A percentile compares a stretch with the other conserved stretches of the same genome.
These are phyloP conservation scores for Acrobasis repandana DNA, from an alignment of 2,888 invertebrate genomes.

Conservation along the genomic window DNA sequence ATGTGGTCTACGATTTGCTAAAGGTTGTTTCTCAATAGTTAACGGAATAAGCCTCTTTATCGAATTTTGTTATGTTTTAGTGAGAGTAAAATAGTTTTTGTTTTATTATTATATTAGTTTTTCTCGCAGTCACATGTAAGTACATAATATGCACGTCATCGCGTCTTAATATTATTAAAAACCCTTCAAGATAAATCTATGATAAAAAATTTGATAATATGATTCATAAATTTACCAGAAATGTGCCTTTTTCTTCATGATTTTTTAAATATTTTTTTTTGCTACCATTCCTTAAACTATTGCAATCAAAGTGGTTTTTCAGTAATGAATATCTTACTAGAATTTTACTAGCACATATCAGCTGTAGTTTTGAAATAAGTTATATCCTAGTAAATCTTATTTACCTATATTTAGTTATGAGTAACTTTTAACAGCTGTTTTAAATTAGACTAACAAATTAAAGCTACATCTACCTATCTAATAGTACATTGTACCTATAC, in stretches of 20 bases:
- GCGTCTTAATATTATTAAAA: neutral
- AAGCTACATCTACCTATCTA: no score
- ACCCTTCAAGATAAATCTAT: no score
- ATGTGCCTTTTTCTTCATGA: slow-evolving; percentile 3
- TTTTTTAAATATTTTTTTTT: neutral
- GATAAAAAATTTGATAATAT: neutral
- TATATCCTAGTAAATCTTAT: no score
- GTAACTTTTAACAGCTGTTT: no score
- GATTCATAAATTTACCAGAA: neutral
- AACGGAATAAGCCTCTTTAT: neutral
- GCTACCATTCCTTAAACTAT: neutral
- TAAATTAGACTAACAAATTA: no score
- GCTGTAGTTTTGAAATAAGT: no score
- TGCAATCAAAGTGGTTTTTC: no score
- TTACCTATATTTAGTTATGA: no score
- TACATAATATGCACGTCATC: neutral
- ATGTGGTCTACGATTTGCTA: neutral
- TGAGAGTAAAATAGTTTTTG: neutral
- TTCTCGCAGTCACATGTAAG: neutral
- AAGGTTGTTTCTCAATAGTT: neutral
- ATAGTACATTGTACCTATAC: no score
- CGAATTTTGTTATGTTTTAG: slow-evolving; percentile 3
- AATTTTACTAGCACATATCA: no score
- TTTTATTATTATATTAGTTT: neutral
- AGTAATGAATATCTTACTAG: no score